phyloP scores from a whole-genome alignment of 2,797 vertebrate genomes.

The Dryobates pubescens region DNA sequence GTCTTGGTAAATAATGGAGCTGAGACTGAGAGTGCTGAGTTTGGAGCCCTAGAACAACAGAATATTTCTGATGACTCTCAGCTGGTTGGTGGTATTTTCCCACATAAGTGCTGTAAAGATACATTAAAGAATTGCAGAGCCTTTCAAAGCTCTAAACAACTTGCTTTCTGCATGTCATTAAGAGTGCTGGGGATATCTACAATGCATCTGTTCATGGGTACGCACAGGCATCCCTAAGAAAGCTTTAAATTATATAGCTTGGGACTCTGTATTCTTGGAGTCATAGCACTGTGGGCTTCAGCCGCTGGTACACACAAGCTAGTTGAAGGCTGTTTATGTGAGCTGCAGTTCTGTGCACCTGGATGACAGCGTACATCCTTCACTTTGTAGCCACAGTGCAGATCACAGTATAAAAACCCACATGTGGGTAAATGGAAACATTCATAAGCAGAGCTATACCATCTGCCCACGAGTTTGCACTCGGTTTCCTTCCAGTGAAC shows the following conservation, averaged over 20 bases:
- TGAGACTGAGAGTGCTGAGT: conserved; percentile 51
- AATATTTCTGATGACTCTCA: conserved; percentile 65
- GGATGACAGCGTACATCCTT: conserved; percentile 1
- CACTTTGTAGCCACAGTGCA: neutral
- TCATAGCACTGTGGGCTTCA: neutral
- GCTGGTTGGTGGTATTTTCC: conserved; percentile 57
- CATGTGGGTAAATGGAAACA: neutral
- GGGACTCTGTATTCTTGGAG: neutral
- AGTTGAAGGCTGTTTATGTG: neutral
- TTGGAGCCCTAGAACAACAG: conserved; percentile 58
- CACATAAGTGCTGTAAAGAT: conserved; percentile 73
- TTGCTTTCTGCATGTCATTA: conserved; percentile 62
- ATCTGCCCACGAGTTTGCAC: neutral
- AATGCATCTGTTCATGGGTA: conserved; percentile 62
- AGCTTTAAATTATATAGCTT: conserved; percentile 11
- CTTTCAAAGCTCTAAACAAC: conserved; percentile 67
- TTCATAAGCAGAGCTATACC: neutral
- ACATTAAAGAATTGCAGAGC: conserved; percentile 55
- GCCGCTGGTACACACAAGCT: neutral
- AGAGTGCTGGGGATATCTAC: conserved; percentile 61
- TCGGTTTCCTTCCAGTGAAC: conserved; percentile 13
- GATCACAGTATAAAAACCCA: neutral
- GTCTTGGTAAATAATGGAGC: conserved; percentile 59
- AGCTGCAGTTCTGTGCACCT: neutral
- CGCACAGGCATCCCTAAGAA: conserved; percentile 18